Evolutionary conservation across 2,888 invertebrate species (phyloP).

Genomic region (Prionchulus punctatus): DNA sequence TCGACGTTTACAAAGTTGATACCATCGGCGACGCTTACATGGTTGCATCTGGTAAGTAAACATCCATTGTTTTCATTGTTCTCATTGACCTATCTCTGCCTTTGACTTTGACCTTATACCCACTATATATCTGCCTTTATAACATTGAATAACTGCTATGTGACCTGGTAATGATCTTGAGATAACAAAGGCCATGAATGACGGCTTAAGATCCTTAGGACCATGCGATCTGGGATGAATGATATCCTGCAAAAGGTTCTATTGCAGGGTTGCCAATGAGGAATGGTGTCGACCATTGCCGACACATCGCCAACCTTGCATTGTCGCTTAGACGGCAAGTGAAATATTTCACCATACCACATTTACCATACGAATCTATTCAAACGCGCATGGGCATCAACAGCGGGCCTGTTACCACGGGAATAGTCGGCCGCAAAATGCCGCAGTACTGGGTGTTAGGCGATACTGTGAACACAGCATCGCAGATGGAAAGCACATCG

Average conservation of each 20-base stretch:
- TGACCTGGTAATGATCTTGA: too few species aligned
- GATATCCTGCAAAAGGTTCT: too few species aligned
- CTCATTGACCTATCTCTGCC: too few species aligned
- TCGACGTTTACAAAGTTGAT: too few species aligned
- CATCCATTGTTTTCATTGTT: too few species aligned
- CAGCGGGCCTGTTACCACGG: slow-evolving; percentile 18
- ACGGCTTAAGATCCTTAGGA: too few species aligned
- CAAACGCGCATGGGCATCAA: slow-evolving; percentile 14
- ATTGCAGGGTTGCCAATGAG: slow-evolving; percentile 14
- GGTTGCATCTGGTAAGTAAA: slow-evolving; percentile 16
- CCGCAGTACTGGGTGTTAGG: slow-evolving; percentile 13
- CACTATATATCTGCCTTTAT: too few species aligned
- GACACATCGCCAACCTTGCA: slow-evolving; percentile 13
- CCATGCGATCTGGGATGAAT: too few species aligned
- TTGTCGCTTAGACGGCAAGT: slow-evolving; percentile 9
- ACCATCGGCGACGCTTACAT: slow-evolving; percentile 18
- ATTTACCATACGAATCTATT: slow-evolving; percentile 9
- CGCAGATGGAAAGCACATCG: slow-evolving; percentile 5
- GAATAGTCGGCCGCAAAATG: slow-evolving; percentile 17
- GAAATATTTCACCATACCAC: slow-evolving; percentile 11
- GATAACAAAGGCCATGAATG: too few species aligned
- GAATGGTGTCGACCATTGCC: slow-evolving; percentile 13
- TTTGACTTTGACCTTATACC: too few species aligned
- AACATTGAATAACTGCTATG: too few species aligned
- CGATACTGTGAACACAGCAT: slow-evolving; percentile 6